Percentiles rank a stretch among this genome's conserved stretches.
Conservation (phyloP, 2,113 vertebrate genomes). For the Nestor notabilis region DNA sequence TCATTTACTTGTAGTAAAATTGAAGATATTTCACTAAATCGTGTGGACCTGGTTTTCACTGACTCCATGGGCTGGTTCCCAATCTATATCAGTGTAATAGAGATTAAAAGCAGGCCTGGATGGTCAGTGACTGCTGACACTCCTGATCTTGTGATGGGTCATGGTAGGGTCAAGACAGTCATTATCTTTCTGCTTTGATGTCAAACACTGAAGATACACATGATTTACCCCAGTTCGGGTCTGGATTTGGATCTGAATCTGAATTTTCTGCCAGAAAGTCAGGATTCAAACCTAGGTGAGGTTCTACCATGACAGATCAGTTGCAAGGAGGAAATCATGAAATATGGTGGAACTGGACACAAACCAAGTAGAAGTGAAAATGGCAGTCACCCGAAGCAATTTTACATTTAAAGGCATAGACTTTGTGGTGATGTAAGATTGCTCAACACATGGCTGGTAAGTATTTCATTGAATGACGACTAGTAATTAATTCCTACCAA, state of each 20-base stretch:
- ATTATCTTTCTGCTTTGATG: constrained; percentile 45
- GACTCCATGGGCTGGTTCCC: background rate
- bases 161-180: background rate
- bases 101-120: constrained; percentile 1
- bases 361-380: background rate
- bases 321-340: background rate
- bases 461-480: background rate
- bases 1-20: background rate
- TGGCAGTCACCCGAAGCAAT: background rate
- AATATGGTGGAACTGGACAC: background rate
- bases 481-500: background rate
- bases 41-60: background rate
- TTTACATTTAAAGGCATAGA: background rate
- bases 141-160: background rate
- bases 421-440: background rate
- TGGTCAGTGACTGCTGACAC: background rate
- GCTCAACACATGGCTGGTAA: background rate
- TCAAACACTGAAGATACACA: background rate
- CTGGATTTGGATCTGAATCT: background rate
- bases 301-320: background rate
- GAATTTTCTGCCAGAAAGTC: background rate
- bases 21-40: background rate
- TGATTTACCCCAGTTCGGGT: background rate
- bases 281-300: background rate
- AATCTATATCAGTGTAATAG: background rate